Conservation (phyloP, 2,797 vertebrate genomes). For the Rhynchonycteris naso region DNA sequence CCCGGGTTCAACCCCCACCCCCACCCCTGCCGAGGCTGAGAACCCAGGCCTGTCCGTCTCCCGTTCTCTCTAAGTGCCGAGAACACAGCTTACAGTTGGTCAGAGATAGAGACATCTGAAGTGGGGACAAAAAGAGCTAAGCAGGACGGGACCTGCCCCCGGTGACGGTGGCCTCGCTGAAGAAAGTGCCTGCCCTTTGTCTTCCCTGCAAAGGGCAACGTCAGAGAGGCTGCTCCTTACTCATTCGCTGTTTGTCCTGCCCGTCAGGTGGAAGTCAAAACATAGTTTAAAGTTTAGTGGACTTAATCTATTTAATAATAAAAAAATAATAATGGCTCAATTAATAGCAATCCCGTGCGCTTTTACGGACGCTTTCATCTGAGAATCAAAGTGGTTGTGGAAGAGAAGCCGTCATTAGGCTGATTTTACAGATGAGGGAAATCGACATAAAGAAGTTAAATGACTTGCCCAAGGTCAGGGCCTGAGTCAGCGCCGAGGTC, state of each 20-base stretch:
- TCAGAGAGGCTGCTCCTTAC: slow-evolving; percentile 29
- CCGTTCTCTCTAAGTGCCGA: not conserved
- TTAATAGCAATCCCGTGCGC: slow-evolving; percentile 79
- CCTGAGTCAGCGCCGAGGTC: slow-evolving; percentile 63
- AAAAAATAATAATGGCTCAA: slow-evolving; percentile 80
- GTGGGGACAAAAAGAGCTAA: not conserved
- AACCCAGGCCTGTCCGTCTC: not conserved
- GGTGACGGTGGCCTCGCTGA: accelerated
- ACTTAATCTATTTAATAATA: slow-evolving; percentile 79
- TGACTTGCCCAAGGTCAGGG: slow-evolving; percentile 70
- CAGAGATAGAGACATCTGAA: accelerated
- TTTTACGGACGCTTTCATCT: slow-evolving; percentile 79
- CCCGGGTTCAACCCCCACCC: accelerated
- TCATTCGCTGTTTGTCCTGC: slow-evolving; percentile 39
- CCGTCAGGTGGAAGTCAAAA: slow-evolving; percentile 70
- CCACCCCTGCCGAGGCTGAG: accelerated
- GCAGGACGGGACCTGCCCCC: not conserved
- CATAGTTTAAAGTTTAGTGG: slow-evolving; percentile 71
- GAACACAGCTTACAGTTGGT: not conserved
- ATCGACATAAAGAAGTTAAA: slow-evolving; percentile 46
- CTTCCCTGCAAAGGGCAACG: not conserved
- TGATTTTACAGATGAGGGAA: slow-evolving; percentile 75
- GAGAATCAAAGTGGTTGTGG: slow-evolving; percentile 76
- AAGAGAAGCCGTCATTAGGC: slow-evolving; percentile 67
- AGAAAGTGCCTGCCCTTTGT: not conserved